A percentile compares a stretch with the other conserved stretches of the same genome.
These are phyloP conservation scores for Mactra quadrangularis DNA, from an alignment of 1,140 invertebrate species.

Conservation along the genomic window DNA sequence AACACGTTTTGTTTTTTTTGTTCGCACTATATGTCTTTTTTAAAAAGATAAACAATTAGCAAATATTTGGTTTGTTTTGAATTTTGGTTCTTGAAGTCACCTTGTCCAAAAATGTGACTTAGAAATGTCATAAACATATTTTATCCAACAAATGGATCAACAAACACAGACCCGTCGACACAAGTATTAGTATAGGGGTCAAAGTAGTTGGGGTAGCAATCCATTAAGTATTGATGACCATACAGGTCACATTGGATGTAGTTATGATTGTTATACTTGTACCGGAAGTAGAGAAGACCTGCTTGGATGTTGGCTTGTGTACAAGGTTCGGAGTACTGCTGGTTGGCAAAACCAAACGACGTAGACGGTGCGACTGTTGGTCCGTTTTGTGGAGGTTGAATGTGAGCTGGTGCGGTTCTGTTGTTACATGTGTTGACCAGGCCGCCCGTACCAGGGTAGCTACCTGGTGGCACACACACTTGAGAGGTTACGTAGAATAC, in stretches of 20 bases:
- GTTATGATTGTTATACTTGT: conserved; percentile 24
- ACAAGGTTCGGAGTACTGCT: conserved; percentile 18
- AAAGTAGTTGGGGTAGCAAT: conserved; percentile 31
- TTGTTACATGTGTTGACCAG: conserved; percentile 45
- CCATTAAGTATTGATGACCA: conserved; percentile 15
- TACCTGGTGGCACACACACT: conserved; percentile 28
- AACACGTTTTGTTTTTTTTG: no score
- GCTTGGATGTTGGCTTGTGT: conserved; percentile 27
- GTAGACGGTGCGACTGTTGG: background rate
- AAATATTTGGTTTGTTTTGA: no score
- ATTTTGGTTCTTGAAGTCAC: no score
- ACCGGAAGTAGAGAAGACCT: conserved; percentile 22
- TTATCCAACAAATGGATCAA: conserved; percentile 36
- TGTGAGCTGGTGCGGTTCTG: background rate
- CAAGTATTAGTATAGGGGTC: conserved; percentile 43
- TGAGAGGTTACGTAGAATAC: conserved; percentile 23
- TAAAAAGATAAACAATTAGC: no score
- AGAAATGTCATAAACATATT: no score
- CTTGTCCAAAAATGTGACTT: no score
- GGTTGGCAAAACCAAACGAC: background rate
- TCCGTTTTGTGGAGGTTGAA: background rate
- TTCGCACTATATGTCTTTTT: no score
- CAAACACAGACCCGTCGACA: conserved; percentile 53
- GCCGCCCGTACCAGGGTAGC: conserved; percentile 3
- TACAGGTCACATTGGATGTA: conserved; percentile 56